Evolutionary conservation across 2,797 vertebrate genomes (phyloP).

Genomic region (Enteromius radiatus): DNA sequence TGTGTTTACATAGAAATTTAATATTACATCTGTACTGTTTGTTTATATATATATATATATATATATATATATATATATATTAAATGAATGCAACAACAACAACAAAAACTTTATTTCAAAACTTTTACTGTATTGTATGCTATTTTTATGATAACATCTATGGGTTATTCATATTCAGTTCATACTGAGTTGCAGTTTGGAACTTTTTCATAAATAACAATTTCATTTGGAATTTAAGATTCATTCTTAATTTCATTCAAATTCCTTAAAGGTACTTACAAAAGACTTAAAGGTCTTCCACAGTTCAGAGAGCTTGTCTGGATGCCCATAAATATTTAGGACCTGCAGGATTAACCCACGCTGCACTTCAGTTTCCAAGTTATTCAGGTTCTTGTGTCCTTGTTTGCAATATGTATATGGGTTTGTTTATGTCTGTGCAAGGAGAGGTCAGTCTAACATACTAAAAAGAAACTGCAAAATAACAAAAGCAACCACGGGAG

Average conservation of each 20-base stretch:
- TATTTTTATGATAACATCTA: neutral
- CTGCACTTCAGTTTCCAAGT: neutral
- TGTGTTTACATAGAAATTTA: neutral
- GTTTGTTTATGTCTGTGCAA: constrained; percentile 36
- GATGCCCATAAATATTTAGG: neutral
- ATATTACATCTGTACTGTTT: neutral
- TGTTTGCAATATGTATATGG: neutral
- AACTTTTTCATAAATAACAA: neutral
- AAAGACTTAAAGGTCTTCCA: neutral
- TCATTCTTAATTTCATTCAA: neutral
- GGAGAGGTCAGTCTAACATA: constrained; percentile 34
- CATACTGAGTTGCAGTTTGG: neutral
- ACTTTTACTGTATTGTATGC: neutral
- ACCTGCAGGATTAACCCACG: constrained; percentile 1
- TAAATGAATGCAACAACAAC: neutral
- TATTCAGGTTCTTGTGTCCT: neutral
- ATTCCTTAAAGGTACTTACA: neutral
- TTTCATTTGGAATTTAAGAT: neutral
- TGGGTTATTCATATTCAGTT: neutral
- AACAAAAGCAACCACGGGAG: constrained; percentile 29
- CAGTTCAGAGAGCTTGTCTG: neutral
- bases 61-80: too few relatives aligned
- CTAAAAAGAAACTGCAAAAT: constrained; percentile 14
- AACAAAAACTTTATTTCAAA: too few relatives aligned
- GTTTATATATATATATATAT: too few relatives aligned